phyloP scores from a whole-genome alignment of 2,797 vertebrate species.

The Gephyroberyx darwinii region DNA sequence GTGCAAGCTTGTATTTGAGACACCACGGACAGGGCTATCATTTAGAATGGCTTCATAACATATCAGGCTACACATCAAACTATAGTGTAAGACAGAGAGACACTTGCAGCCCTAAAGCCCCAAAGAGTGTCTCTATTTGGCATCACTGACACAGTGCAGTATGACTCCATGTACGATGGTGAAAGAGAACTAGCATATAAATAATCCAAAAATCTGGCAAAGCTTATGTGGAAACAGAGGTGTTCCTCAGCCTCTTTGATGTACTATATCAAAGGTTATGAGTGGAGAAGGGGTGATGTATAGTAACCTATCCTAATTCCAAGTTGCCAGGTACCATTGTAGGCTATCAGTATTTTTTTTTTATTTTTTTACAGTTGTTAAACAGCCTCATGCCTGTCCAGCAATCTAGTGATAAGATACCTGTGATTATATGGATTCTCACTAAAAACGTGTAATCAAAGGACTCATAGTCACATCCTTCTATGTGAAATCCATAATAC shows the following conservation, averaged over 20 bases:
- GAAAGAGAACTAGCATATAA: slow-evolving; percentile 60
- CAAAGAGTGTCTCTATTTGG: slow-evolving; percentile 14
- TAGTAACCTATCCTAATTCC: too few species aligned
- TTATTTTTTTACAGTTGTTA: too few species aligned
- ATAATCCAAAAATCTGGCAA: slow-evolving; percentile 67
- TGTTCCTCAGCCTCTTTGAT: slow-evolving; percentile 10
- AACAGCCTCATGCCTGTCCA: too few species aligned
- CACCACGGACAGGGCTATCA: slow-evolving; percentile 33
- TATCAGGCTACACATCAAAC: slow-evolving; percentile 49
- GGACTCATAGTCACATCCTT: too few species aligned
- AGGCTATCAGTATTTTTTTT: too few species aligned
- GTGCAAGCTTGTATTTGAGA: slow-evolving; percentile 28
- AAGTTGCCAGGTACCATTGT: too few species aligned
- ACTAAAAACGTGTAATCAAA: too few species aligned
- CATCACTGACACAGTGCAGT: slow-evolving; percentile 29
- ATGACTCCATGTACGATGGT: slow-evolving; percentile 44
- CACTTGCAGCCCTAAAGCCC: background rate
- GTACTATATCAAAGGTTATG: background rate
- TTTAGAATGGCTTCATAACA: slow-evolving; percentile 42
- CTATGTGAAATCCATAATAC: too few species aligned
- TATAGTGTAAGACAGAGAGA: slow-evolving; percentile 4
- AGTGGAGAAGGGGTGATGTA: too few species aligned
- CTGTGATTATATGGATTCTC: too few species aligned
- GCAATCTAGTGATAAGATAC: too few species aligned
- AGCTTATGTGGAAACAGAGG: slow-evolving; percentile 32